Percentiles rank a stretch among this genome's conserved stretches.
These are phyloP conservation scores for Itoplectis maculator DNA, from an alignment of 2,888 invertebrate genomes.

Conservation along the genomic window DNA sequence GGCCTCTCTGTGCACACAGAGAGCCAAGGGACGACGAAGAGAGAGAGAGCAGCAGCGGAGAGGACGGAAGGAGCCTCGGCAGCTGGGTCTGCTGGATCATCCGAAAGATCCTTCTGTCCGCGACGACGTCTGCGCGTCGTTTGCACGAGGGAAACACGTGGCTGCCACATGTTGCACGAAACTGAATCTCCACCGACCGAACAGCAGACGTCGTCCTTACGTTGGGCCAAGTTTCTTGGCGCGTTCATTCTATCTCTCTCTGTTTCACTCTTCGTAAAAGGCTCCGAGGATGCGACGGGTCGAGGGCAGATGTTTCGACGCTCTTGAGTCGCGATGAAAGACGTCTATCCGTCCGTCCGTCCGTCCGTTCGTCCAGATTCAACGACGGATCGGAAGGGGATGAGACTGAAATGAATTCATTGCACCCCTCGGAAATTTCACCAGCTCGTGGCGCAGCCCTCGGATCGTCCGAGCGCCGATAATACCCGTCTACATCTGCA, in stretches of 20 bases:
- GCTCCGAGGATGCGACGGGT: no score
- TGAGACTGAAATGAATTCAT: constrained; percentile 39
- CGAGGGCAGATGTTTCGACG: constrained; percentile 75
- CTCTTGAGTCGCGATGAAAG: constrained; percentile 67
- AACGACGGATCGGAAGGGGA: constrained; percentile 15
- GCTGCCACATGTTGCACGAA: constrained; percentile 84
- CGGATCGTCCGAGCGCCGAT: constrained; percentile 28
- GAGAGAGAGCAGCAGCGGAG: constrained; percentile 38
- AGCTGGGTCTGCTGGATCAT: constrained; percentile 65
- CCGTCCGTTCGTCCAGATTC: no score
- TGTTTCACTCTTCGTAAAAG: constrained; percentile 52
- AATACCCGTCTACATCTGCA: constrained; percentile 23
- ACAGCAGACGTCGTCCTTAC: constrained; percentile 43
- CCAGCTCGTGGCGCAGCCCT: constrained; percentile 10
- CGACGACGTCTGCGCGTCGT: constrained; percentile 68
- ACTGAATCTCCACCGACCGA: constrained; percentile 76
- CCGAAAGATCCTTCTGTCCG: constrained; percentile 66
- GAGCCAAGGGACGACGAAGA: no score
- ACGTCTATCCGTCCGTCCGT: constrained; percentile 26
- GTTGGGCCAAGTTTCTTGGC: constrained; percentile 68
- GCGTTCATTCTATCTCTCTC: constrained; percentile 42
- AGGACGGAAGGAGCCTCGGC: constrained; percentile 55
- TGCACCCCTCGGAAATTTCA: constrained; percentile 37
- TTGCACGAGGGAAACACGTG: constrained; percentile 81
- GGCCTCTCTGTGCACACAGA: constrained; percentile 9